phyloP scores from a whole-genome alignment of 2,113 vertebrate genomes.

The Tichodroma muraria region DNA sequence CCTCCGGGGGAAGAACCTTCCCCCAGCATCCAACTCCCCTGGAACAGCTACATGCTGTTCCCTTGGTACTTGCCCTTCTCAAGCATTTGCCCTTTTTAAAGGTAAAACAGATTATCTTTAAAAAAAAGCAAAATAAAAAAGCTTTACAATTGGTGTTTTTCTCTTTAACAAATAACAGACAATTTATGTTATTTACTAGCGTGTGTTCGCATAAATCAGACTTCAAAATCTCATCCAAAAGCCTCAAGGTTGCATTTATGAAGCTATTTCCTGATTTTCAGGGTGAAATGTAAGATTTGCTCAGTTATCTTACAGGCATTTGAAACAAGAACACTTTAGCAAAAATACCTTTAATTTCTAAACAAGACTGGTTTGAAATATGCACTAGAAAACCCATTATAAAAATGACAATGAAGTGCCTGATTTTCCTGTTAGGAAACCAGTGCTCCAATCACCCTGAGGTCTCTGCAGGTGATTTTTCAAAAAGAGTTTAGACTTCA shows the following conservation, averaged over 20 bases:
- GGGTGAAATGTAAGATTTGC: background rate
- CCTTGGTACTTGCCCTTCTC: background rate
- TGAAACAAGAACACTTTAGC: background rate
- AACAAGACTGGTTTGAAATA: background rate
- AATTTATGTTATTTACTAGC: background rate
- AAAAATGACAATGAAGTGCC: background rate
- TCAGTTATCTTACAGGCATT: background rate
- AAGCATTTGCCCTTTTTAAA: background rate
- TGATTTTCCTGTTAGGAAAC: background rate
- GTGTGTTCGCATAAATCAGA: background rate
- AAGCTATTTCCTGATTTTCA: background rate
- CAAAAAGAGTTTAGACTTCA: background rate
- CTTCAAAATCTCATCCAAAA: background rate
- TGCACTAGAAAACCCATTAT: background rate
- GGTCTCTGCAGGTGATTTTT: background rate
- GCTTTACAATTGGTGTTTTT: background rate
- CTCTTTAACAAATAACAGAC: background rate
- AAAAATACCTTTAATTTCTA: slow-evolving; percentile 25
- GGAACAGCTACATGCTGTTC: background rate
- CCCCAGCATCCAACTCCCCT: background rate
- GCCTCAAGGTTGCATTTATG: background rate
- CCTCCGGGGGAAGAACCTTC: background rate
- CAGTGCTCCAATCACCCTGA: background rate
- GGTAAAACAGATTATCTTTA: background rate
- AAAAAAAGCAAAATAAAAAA: background rate